Conservation (phyloP, 2,113 vertebrate species). For the Centropristis striata region DNA sequence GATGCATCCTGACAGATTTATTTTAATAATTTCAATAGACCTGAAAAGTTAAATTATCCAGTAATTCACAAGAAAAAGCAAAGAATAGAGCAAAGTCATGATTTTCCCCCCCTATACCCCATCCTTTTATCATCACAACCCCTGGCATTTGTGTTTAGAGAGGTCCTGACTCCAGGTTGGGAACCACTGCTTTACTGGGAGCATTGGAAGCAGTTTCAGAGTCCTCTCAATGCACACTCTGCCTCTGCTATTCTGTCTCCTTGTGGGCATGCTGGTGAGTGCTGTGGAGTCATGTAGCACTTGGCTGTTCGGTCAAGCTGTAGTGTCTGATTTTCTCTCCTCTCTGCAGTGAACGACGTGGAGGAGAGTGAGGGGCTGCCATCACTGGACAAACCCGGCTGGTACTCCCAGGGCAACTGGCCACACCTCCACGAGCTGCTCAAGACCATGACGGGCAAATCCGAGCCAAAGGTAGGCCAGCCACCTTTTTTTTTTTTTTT, state of each 20-base stretch:
- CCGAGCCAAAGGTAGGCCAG: slow-evolving; percentile 92
- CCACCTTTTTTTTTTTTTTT: too few species aligned
- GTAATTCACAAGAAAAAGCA: neutral
- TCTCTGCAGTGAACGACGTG: slow-evolving; percentile 89
- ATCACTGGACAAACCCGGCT: slow-evolving; percentile 92
- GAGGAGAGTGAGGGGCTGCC: slow-evolving; percentile 90
- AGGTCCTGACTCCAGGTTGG: neutral
- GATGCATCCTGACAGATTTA: too few species aligned
- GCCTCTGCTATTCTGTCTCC: slow-evolving; percentile 7
- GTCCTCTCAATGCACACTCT: neutral
- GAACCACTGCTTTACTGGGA: neutral
- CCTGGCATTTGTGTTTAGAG: neutral
- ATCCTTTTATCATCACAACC: neutral
- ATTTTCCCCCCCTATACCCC: too few species aligned
- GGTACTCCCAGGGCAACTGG: slow-evolving; percentile 98
- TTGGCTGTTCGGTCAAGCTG: slow-evolving; percentile 8
- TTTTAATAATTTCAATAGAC: too few species aligned
- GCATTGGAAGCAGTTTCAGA: neutral
- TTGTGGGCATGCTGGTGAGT: slow-evolving; percentile 15
- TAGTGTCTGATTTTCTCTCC: slow-evolving; percentile 14
- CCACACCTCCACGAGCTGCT: slow-evolving; percentile 92
- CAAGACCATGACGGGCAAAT: slow-evolving; percentile 92
- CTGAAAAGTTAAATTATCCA: too few species aligned
- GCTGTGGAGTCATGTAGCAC: slow-evolving; percentile 40
- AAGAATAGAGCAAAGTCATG: neutral